phyloP scores from a whole-genome alignment of 1,140 invertebrate species.

The Camponotus floridanus region DNA sequence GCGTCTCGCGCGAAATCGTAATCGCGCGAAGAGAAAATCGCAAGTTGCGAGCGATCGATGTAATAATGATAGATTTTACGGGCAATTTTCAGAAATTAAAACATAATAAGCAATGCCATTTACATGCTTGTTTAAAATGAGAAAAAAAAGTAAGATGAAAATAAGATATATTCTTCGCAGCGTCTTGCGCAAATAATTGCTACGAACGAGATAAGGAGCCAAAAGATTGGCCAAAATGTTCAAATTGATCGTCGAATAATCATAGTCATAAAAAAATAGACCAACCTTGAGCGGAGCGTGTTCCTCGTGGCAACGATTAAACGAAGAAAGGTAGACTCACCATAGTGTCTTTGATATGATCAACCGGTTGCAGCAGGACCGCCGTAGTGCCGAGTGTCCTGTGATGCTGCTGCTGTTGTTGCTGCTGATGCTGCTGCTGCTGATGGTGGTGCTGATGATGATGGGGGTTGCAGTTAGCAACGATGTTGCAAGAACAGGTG shows the following conservation, averaged over 20 bases:
- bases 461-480: conserved; percentile 77
- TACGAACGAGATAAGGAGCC: not conserved
- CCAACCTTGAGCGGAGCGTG: conserved; percentile 13
- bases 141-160: not conserved
- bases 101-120: not conserved
- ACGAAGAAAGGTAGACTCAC: conserved; percentile 77
- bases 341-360: conserved; percentile 86
- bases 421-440: conserved; percentile 77
- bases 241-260: conserved; percentile 26
- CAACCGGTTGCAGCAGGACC: conserved; percentile 84
- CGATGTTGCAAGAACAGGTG: conserved; percentile 82
- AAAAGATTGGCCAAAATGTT: not conserved
- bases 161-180: not conserved
- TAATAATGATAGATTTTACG: not conserved
- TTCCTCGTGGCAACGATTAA: conserved; percentile 45
- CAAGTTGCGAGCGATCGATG: not conserved
- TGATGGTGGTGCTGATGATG: conserved; percentile 77
- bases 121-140: not conserved
- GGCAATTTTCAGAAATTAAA: not conserved
- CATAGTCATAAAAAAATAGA: conserved; percentile 26
- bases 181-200: not conserved
- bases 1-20: conserved; percentile 28
- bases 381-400: conserved; percentile 79
- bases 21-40: conserved; percentile 12
- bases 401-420: conserved; percentile 79